Conservation (phyloP, 2,113 vertebrate species). For the Lasiurus cinereus region DNA sequence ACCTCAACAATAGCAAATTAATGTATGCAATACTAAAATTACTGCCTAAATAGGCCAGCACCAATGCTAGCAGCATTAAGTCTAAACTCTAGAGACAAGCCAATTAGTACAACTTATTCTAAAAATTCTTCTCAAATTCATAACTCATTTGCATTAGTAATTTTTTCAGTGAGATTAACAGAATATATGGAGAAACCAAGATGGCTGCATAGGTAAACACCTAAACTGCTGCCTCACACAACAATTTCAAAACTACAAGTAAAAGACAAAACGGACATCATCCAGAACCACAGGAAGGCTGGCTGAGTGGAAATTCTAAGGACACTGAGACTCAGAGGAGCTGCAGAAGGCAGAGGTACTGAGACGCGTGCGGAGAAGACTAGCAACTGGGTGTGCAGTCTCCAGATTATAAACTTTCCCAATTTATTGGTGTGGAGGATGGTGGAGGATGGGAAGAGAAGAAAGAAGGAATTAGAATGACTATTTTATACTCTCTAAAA, state of each 20-base stretch:
- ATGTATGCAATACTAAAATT: slow-evolving; percentile 38
- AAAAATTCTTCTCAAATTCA: background rate
- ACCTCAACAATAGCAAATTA: slow-evolving; percentile 36
- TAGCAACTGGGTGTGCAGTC: background rate
- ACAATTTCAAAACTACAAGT: too few relatives aligned
- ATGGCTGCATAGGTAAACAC: too few relatives aligned
- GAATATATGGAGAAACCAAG: background rate
- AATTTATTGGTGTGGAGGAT: background rate
- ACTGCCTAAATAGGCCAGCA: background rate
- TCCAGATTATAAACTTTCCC: background rate
- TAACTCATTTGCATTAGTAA: background rate
- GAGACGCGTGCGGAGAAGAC: too few relatives aligned
- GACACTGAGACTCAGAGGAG: too few relatives aligned
- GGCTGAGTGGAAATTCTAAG: too few relatives aligned
- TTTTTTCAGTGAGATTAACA: background rate
- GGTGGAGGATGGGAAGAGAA: background rate
- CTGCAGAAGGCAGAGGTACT: too few relatives aligned
- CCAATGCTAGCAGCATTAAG: background rate
- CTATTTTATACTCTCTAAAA: background rate
- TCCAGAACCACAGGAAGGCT: too few relatives aligned
- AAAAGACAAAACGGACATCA: too few relatives aligned
- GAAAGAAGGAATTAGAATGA: background rate
- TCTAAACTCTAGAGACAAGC: slow-evolving; percentile 4
- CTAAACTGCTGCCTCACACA: too few relatives aligned
- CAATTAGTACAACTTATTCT: background rate